Conservation (phyloP, 2,113 vertebrate species). For the Prionailurus bengalensis region DNA sequence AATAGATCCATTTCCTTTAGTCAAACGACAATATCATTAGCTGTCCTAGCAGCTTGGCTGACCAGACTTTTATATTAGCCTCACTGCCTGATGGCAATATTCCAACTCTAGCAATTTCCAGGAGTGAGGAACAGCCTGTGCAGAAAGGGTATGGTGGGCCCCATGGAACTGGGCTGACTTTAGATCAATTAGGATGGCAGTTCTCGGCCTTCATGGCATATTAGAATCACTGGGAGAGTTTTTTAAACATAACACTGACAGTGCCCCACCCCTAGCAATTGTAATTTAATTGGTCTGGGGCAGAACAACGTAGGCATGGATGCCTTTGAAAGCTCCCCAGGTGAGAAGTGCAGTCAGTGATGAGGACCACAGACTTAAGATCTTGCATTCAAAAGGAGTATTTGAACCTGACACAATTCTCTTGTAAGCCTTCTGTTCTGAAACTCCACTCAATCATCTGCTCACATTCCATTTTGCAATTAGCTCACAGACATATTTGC, state of each 20-base stretch:
- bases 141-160: not conserved
- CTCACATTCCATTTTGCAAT: not conserved
- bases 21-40: slow-evolving; percentile 41
- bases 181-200: not conserved
- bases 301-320: not conserved
- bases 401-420: not conserved
- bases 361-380: not conserved
- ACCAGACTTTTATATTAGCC: slow-evolving; percentile 38
- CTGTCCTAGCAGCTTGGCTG: not conserved
- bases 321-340: not conserved
- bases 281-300: not conserved
- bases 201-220: not conserved
- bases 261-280: not conserved
- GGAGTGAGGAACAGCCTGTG: not conserved
- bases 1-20: slow-evolving; percentile 39
- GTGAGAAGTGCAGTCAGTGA: not conserved
- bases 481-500: slow-evolving; percentile 16
- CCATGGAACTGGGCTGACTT: not conserved
- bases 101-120: slow-evolving; percentile 41
- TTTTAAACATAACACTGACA: not conserved
- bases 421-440: not conserved
- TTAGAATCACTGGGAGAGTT: not conserved
- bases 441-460: not conserved
- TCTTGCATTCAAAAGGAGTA: not conserved
- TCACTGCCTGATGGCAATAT: not conserved